phyloP scores from a whole-genome alignment of 2,888 invertebrate genomes.

The Sericinus montela region DNA sequence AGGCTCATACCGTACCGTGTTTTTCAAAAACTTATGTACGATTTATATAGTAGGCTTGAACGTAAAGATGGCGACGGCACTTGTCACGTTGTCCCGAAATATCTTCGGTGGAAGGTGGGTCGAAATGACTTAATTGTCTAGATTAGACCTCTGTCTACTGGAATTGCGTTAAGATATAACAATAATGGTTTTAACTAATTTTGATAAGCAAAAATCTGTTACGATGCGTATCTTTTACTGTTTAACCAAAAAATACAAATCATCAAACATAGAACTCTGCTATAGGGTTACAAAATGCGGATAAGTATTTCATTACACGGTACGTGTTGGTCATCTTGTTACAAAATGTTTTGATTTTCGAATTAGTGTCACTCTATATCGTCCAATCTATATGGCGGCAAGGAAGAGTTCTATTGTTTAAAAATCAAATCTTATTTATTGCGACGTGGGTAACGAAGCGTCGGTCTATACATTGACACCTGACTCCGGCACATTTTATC shows the following conservation, averaged over 20 bases:
- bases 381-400: constrained; percentile 42
- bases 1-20: too few relatives aligned
- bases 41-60: too few relatives aligned
- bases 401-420: constrained; percentile 55
- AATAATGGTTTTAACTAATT: too few relatives aligned
- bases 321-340: constrained; percentile 40
- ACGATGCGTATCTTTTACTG: too few relatives aligned
- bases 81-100: too few relatives aligned
- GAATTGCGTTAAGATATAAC: too few relatives aligned
- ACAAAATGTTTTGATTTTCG: constrained; percentile 46
- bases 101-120: too few relatives aligned
- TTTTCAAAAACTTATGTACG: too few relatives aligned
- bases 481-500: constrained; percentile 62
- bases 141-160: too few relatives aligned
- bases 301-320: constrained; percentile 31
- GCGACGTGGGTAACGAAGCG: constrained; percentile 39
- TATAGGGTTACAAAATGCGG: constrained; percentile 7
- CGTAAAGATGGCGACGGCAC: too few relatives aligned
- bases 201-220: too few relatives aligned
- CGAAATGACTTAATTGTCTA: too few relatives aligned
- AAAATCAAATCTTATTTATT: constrained; percentile 68
- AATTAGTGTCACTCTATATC: constrained; percentile 40
- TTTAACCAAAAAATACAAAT: background rate
- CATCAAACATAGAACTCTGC: background rate
- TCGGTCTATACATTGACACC: constrained; percentile 49